These are phyloP conservation scores for Cydia pomonella DNA, from an alignment of 1,140 invertebrate genomes.

Conservation along the genomic window DNA sequence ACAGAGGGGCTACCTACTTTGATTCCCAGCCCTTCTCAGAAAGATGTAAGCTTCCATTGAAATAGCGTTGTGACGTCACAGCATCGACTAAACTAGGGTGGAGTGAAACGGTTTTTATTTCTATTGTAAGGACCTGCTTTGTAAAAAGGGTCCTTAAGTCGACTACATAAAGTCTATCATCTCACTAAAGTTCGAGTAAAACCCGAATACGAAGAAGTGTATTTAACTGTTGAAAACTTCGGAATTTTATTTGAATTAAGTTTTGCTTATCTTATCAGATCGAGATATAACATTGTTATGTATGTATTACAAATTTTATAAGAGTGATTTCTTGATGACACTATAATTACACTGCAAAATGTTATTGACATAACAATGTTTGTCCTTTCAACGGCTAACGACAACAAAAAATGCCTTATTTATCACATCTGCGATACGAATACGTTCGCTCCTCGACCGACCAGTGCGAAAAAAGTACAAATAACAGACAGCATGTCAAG, in stretches of 20 bases:
- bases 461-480: slow-evolving; percentile 3
- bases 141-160: not conserved
- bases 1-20: slow-evolving; percentile 24
- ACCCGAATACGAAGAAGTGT: slow-evolving; percentile 4
- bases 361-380: not conserved
- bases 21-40: slow-evolving; percentile 25
- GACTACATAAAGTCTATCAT: not conserved
- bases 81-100: not conserved
- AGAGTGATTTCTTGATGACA: slow-evolving; percentile 34
- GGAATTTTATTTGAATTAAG: slow-evolving; percentile 29
- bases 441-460: not conserved
- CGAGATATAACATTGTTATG: not conserved
- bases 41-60: slow-evolving; percentile 25
- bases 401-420: slow-evolving; percentile 5
- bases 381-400: not conserved
- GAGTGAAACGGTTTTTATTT: slow-evolving; percentile 24
- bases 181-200: not conserved
- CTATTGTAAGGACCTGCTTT: slow-evolving; percentile 9
- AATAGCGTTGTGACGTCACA: slow-evolving; percentile 15
- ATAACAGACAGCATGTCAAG: not conserved
- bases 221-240: not conserved
- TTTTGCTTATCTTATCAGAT: slow-evolving; percentile 28
- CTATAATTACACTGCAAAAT: slow-evolving; percentile 10
- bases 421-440: not conserved
- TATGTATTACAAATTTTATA: slow-evolving; percentile 1